phyloP scores from a whole-genome alignment of 2,797 vertebrate genomes.

The Sebastes hubbsi region DNA sequence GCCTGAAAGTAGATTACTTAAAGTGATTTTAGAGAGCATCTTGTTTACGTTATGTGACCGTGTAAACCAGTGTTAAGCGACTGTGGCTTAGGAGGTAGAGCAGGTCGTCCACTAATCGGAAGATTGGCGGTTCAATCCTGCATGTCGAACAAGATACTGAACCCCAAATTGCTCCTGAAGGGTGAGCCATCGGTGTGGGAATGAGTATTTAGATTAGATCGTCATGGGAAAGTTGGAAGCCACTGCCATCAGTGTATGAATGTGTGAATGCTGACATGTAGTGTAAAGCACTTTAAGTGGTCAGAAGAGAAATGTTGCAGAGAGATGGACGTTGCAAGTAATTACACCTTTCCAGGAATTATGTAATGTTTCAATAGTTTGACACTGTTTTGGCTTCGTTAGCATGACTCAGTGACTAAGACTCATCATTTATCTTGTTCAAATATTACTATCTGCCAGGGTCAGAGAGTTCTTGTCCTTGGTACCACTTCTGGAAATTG shows the following conservation, averaged over 20 bases:
- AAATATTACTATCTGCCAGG: not conserved
- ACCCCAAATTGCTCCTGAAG: no score
- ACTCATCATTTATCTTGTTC: not conserved
- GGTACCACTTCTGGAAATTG: not conserved
- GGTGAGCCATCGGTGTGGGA: rapidly evolving
- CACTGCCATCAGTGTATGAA: no score
- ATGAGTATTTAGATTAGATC: no score
- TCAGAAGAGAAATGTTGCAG: no score
- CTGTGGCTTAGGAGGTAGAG: not conserved
- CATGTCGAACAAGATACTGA: no score
- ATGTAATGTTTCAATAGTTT: not conserved
- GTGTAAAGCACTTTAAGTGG: no score
- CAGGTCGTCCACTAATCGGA: not conserved
- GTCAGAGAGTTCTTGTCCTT: not conserved
- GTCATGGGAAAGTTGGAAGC: no score
- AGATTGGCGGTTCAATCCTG: no score
- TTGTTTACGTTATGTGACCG: not conserved
- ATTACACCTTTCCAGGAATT: not conserved
- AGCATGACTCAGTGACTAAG: not conserved
- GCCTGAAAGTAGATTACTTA: not conserved
- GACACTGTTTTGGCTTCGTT: not conserved
- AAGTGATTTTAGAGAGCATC: not conserved
- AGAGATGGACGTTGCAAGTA: not conserved
- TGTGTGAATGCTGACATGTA: no score
- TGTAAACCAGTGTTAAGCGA: not conserved